These are phyloP conservation scores for Himalopsyche phryganea DNA, from an alignment of 1,140 invertebrate genomes.

Conservation along the genomic window DNA sequence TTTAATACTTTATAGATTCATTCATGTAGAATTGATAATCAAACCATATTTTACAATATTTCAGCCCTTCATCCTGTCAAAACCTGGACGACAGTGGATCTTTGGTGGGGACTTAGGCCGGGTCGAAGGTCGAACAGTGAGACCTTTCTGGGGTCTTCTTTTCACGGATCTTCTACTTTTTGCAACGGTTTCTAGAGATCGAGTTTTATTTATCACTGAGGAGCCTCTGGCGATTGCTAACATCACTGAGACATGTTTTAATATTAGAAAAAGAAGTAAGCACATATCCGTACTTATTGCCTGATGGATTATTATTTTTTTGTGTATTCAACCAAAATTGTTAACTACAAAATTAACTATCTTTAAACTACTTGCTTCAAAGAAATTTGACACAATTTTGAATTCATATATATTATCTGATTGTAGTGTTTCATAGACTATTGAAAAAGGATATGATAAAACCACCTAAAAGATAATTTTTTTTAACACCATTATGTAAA, in stretches of 20 bases:
- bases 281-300: too few relatives aligned
- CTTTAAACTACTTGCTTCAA: background rate
- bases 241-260: slow-evolving; percentile 78
- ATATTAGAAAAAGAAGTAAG: slow-evolving; percentile 75
- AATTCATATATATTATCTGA: background rate
- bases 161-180: slow-evolving; percentile 81
- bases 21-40: too few relatives aligned
- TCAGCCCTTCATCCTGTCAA: slow-evolving; percentile 74
- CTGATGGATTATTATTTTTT: too few relatives aligned
- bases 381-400: background rate
- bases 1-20: background rate
- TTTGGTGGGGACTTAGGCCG: slow-evolving; percentile 79
- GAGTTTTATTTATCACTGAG: slow-evolving; percentile 81
- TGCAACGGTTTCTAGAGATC: slow-evolving; percentile 77
- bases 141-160: slow-evolving; percentile 79
- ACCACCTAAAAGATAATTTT: too few relatives aligned
- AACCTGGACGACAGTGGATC: slow-evolving; percentile 80
- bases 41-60: slow-evolving; percentile 30
- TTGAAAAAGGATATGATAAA: background rate
- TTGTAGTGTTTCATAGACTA: background rate
- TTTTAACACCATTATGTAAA: background rate
- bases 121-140: slow-evolving; percentile 74
- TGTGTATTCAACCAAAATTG: background rate
- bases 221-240: slow-evolving; percentile 74
- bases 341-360: background rate